phyloP scores from a whole-genome alignment of 2,888 invertebrate species.

The Pandemis cinnamomeana region DNA sequence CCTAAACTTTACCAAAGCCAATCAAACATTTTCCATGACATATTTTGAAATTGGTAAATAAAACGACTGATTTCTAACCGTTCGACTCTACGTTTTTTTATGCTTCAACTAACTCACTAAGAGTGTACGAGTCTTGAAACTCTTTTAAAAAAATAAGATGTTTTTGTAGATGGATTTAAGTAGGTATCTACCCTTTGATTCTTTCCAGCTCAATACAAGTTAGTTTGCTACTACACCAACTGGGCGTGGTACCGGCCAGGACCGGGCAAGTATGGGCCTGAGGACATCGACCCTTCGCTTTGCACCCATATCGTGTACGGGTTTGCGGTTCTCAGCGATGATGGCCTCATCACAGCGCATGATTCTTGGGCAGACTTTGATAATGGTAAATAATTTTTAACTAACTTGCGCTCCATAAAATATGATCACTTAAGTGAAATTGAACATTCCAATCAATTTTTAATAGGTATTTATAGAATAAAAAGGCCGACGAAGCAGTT shows the following conservation, averaged over 20 bases:
- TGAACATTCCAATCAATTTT: too few relatives aligned
- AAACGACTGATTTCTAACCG: too few relatives aligned
- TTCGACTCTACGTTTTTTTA: background rate
- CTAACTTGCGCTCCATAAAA: background rate
- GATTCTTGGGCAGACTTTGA: conserved; percentile 96
- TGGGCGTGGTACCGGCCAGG: conserved; percentile 97
- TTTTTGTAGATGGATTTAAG: too few relatives aligned
- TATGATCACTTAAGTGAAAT: background rate
- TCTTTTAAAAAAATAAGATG: too few relatives aligned
- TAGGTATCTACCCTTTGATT: background rate
- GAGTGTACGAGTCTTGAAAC: background rate
- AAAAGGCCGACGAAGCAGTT: too few relatives aligned
- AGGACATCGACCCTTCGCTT: conserved; percentile 92
- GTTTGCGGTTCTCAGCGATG: conserved; percentile 95
- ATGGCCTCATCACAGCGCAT: conserved; percentile 91
- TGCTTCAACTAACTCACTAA: background rate
- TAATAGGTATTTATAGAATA: too few relatives aligned
- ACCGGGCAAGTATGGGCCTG: conserved; percentile 92
- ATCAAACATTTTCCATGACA: too few relatives aligned
- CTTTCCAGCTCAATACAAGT: conserved; percentile 88
- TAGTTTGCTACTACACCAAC: conserved; percentile 96
- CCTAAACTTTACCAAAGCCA: too few relatives aligned
- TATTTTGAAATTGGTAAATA: too few relatives aligned
- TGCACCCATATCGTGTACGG: conserved; percentile 98
- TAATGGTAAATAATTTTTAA: conserved; percentile 84